Conservation (phyloP, 23 tunicate genomes). For the Aplidium turbinatum region DNA sequence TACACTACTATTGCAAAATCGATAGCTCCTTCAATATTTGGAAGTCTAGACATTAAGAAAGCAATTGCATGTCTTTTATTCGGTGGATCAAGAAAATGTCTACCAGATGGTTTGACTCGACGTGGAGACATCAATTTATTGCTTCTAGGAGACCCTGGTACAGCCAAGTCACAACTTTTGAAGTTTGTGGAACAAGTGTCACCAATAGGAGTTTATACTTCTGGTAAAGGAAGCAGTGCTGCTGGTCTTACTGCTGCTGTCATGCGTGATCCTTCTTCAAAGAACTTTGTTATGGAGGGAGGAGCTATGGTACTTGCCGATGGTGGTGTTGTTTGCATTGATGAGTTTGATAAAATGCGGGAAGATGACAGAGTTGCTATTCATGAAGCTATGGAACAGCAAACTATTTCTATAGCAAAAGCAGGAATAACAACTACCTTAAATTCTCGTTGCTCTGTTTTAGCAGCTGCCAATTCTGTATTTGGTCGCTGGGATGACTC, state of each 20-base stretch:
- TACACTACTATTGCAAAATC: conserved; percentile 85
- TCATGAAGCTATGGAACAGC: conserved; percentile 99
- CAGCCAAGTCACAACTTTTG: conserved; percentile 96
- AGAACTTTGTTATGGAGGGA: conserved; percentile 92
- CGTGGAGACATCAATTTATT: conserved; percentile 95
- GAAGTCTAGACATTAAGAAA: conserved; percentile 87
- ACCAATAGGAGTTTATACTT: conserved; percentile 96
- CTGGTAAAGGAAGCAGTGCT: conserved; percentile 99
- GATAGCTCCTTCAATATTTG: conserved; percentile 98
- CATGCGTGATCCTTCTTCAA: conserved; percentile 82
- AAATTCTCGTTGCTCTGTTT: conserved; percentile 95
- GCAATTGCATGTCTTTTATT: conserved; percentile 92
- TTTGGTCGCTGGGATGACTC: conserved; percentile 99
- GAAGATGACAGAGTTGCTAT: conserved; percentile 98
- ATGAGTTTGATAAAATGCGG: conserved; percentile 99
- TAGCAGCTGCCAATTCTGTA: conserved; percentile 99
- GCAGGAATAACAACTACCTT: conserved; percentile 95
- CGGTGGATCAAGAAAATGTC: conserved; percentile 97
- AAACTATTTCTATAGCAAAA: conserved; percentile 98
- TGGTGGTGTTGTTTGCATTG: conserved; percentile 99
- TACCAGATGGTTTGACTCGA: conserved; percentile 95
- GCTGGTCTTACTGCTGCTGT: conserved; percentile 99
- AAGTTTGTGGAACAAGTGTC: conserved; percentile 98
- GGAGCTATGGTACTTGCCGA: conserved; percentile 99
- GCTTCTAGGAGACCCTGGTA: conserved; percentile 97